Evolutionary conservation across 2,113 vertebrate species (phyloP).

Genomic region (Gallinago media): DNA sequence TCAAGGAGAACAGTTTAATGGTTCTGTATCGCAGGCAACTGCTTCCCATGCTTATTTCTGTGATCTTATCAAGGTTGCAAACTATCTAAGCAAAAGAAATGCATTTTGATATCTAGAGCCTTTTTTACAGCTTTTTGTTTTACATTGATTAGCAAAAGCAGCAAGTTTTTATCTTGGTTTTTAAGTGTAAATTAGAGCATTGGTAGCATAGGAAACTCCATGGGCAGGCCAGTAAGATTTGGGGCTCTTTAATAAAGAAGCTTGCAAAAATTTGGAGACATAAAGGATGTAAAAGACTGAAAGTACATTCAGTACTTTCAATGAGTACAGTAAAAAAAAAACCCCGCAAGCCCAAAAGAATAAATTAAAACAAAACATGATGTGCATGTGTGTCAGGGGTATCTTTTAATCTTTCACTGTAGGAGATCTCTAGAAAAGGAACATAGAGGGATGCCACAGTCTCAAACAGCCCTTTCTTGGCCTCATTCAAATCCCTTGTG

Average conservation of each 20-base stretch:
- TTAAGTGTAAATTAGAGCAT: neutral
- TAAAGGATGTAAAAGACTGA: neutral
- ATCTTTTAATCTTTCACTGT: neutral
- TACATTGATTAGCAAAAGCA: neutral
- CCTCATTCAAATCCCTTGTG: neutral
- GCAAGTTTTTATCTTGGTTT: neutral
- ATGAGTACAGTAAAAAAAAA: neutral
- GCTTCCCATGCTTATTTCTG: slow-evolving; percentile 17
- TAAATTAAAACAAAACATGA: neutral
- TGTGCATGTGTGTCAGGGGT: fast-evolving
- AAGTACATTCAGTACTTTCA: neutral
- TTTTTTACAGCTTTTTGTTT: neutral
- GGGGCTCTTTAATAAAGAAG: neutral
- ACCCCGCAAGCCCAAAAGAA: neutral
- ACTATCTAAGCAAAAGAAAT: neutral
- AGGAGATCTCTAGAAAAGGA: neutral
- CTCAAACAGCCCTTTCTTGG: neutral
- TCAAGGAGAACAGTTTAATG: slow-evolving; percentile 16
- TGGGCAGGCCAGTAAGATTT: neutral
- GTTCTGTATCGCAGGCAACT: neutral
- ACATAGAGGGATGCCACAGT: neutral
- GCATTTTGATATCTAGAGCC: neutral
- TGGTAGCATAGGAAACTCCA: neutral
- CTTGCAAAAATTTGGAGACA: neutral
- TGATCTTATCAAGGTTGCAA: slow-evolving; percentile 29